Conservation (phyloP, 2,797 vertebrate species). For the Heliangelus exortis region DNA sequence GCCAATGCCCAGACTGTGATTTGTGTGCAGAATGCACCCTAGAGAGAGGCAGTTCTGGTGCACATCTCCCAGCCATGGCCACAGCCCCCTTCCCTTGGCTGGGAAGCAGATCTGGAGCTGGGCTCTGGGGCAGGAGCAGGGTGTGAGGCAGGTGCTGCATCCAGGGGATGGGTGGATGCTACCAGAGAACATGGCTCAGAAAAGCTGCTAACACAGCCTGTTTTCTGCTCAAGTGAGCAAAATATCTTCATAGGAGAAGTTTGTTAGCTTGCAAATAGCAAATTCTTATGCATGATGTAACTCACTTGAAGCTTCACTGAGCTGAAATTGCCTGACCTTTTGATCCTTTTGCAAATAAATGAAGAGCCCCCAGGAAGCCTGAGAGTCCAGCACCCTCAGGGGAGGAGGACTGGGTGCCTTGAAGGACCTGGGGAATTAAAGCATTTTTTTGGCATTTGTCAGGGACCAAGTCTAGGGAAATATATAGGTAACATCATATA, state of each 20-base stretch:
- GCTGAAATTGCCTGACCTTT: slow-evolving; percentile 40
- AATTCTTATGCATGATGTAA: slow-evolving; percentile 18
- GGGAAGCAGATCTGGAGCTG: fast-evolving
- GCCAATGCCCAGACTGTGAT: fast-evolving
- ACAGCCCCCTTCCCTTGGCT: fast-evolving
- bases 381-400: not conserved
- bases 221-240: slow-evolving; percentile 50
- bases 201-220: slow-evolving; percentile 49
- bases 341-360: not conserved
- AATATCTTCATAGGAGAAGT: not conserved
- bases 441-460: not conserved
- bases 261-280: not conserved
- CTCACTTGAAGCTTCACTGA: slow-evolving; percentile 15
- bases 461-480: not conserved
- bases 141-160: not conserved
- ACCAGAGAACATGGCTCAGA: not conserved
- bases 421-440: not conserved
- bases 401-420: not conserved
- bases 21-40: fast-evolving
- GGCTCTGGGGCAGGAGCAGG: fast-evolving
- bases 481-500: not conserved
- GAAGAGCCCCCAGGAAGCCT: not conserved
- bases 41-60: fast-evolving
- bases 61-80: fast-evolving
- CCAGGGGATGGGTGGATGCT: not conserved